Evolutionary conservation across 2,113 vertebrate genomes (phyloP), one percentile per base, ranked within the genome.

Genomic region (Tretioscincus oriximinensis): DNA sequence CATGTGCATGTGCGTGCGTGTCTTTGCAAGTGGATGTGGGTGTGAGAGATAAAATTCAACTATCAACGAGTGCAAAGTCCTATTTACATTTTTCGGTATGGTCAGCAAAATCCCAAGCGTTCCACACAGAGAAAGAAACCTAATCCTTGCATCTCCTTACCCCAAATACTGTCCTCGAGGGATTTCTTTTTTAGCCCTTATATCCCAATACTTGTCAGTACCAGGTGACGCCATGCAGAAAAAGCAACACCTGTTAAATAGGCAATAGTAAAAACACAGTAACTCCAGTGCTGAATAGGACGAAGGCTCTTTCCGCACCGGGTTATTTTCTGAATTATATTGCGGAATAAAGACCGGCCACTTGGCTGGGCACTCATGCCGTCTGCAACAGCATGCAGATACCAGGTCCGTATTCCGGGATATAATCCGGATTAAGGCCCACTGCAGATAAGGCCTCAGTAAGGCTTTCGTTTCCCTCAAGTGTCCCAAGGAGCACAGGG

Each of bases 171-270:
- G 81, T 86, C 88, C 89, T 85, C 81, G 16, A 76, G 86, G 77
- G 35, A 5, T 41, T 41, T 41, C 35, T 41, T 2, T 85, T 90
- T 91, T 92, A 93, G 91, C 92, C 91, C 92, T 93, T 93, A 87
- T 89, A 92, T 81, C 86, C 87, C 81, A 67, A 83, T n/a, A 89
- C 31, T 73, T 83, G 87, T 51, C 86, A 80, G 73, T 88, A 87
- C 87, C 77, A 4, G 0, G 75, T 76, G 88, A 89, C 31, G 1
- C 26, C 82, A 81, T 41, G 35, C 82, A 58, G 28, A 58, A 58
- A 51, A 76, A 60, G 0, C 11, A 90, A 87, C 90, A 90, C 41
- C 92, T 6, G 21, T 78, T 88, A 86, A 70, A 58, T 80, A 84
- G 83, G 73, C 67, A 90, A 80, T 77, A 84, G 64, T 77, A 82